Percentiles rank a stretch among this genome's conserved stretches.
Conservation (phyloP, 2,113 vertebrate genomes). For the Noturus placidus region DNA sequence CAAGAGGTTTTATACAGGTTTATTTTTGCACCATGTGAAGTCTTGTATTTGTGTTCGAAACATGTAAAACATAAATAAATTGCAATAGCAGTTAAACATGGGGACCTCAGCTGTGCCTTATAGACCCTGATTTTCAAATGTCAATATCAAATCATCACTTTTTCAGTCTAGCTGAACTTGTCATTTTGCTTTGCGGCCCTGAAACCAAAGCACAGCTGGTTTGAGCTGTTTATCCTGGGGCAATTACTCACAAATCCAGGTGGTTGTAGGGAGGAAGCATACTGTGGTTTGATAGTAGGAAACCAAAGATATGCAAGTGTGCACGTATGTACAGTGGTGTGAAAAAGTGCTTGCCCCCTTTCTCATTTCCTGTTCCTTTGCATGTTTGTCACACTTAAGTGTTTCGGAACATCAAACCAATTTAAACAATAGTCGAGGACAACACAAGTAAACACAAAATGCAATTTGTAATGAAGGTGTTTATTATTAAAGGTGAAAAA, state of each 20-base stretch:
- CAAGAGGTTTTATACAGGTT: neutral
- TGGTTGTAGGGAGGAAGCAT: conserved; percentile 8
- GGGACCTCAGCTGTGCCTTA: neutral
- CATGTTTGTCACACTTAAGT: too few species aligned
- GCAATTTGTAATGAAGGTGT: too few species aligned
- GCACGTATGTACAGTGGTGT: too few species aligned
- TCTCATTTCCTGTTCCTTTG: too few species aligned
- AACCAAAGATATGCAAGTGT: neutral
- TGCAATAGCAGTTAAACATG: neutral
- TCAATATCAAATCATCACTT: neutral
- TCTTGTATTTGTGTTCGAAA: neutral
- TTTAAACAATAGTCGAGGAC: too few species aligned
- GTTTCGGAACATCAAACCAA: too few species aligned
- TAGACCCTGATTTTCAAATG: neutral
- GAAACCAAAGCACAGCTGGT: conserved; percentile 22
- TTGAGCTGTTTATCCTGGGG: neutral
- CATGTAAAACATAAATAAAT: neutral
- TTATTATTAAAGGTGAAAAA: too few species aligned
- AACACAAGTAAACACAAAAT: too few species aligned
- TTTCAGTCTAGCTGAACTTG: neutral
- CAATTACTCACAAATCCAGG: conserved; percentile 8
- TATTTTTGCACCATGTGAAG: neutral
- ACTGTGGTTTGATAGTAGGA: conserved; percentile 1
- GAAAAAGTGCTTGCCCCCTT: too few species aligned
- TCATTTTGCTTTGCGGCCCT: neutral